These are phyloP conservation scores for Trichopoda pennipes DNA, from an alignment of 2,888 invertebrate genomes.

Conservation along the genomic window DNA sequence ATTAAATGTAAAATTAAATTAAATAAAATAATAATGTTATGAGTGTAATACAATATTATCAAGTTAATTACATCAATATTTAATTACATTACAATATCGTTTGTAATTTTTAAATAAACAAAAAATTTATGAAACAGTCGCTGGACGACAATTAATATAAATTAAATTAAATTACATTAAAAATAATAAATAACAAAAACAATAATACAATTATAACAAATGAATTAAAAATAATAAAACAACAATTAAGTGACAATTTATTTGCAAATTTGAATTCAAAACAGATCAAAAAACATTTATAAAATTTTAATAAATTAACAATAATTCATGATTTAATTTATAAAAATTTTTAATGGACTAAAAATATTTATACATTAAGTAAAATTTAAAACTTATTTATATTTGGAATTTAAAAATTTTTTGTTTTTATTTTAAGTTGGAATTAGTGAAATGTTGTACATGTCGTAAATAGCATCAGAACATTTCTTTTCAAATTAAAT, in stretches of 20 bases:
- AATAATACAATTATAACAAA: background rate
- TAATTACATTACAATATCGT: slow-evolving; percentile 36
- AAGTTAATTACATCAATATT: slow-evolving; percentile 39
- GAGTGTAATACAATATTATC: slow-evolving; percentile 18
- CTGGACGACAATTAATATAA: slow-evolving; percentile 52
- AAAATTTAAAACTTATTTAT: too few species aligned
- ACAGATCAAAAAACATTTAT: background rate
- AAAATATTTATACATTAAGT: too few species aligned
- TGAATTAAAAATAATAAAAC: slow-evolving; percentile 7
- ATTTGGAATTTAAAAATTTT: too few species aligned
- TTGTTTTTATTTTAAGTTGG: too few species aligned
- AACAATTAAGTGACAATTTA: slow-evolving; percentile 1
- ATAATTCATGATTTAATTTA: too few species aligned
- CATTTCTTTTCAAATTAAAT: too few species aligned
- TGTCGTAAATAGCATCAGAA: too few species aligned
- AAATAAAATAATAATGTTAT: slow-evolving; percentile 1
- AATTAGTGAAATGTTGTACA: too few species aligned
- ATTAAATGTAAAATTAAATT: too few species aligned
- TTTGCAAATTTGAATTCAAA: slow-evolving; percentile 19
- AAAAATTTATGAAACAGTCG: slow-evolving; percentile 50
- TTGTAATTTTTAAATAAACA: slow-evolving; percentile 26
- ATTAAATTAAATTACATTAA: background rate
- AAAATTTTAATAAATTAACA: too few species aligned
- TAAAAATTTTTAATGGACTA: too few species aligned
- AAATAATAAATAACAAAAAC: background rate